Conservation (phyloP, 2,797 vertebrate genomes). For the Tragelaphus eurycerus region DNA sequence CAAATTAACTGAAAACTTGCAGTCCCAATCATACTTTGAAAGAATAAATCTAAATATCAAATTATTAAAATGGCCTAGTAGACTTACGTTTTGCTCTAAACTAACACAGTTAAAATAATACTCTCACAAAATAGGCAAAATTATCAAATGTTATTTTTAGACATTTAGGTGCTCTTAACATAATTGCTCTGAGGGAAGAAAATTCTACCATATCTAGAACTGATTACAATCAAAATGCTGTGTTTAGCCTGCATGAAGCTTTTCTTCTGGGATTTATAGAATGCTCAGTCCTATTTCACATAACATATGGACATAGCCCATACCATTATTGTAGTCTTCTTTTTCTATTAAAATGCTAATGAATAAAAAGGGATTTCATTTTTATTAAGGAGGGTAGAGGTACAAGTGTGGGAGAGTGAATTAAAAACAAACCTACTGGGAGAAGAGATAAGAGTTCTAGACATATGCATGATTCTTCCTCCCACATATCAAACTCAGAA, state of each 20-base stretch:
- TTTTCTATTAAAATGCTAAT: slow-evolving; percentile 80
- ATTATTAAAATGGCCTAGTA: slow-evolving; percentile 33
- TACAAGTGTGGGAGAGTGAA: slow-evolving; percentile 73
- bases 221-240: slow-evolving; percentile 35
- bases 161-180: not conserved
- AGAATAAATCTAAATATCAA: slow-evolving; percentile 28
- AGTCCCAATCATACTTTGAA: slow-evolving; percentile 9
- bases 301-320: slow-evolving; percentile 64
- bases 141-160: not conserved
- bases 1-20: not conserved
- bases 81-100: not conserved
- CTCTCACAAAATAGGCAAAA: not conserved
- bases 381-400: slow-evolving; percentile 73
- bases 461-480: slow-evolving; percentile 57
- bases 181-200: slow-evolving; percentile 30
- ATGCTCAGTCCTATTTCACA: slow-evolving; percentile 65
- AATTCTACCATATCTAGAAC: not conserved
- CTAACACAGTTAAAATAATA: not conserved
- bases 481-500: slow-evolving; percentile 32
- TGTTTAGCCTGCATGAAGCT: slow-evolving; percentile 53
- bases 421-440: slow-evolving; percentile 75
- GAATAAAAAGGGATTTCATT: slow-evolving; percentile 75
- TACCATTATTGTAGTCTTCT: slow-evolving; percentile 68
- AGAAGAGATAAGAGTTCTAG: slow-evolving; percentile 68
- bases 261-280: slow-evolving; percentile 69